These are phyloP conservation scores for Sinelater perroti DNA, from an alignment of 2,888 invertebrate genomes.

Conservation along the genomic window DNA sequence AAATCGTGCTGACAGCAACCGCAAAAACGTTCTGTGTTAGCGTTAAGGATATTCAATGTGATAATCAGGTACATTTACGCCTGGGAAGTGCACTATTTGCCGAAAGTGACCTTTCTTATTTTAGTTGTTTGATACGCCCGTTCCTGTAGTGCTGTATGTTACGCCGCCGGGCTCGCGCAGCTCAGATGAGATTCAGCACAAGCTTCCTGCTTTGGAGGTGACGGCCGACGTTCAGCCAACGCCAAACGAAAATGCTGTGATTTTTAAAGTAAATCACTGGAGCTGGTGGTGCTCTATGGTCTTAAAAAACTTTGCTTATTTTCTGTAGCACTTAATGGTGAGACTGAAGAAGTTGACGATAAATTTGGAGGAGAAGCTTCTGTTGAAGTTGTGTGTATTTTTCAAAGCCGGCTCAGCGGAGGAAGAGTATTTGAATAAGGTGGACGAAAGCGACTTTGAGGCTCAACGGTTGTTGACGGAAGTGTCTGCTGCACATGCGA, in stretches of 20 bases:
- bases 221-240: conserved; percentile 79
- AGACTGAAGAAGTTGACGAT: conserved; percentile 84
- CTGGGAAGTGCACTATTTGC: not conserved
- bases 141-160: conserved; percentile 85
- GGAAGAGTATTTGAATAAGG: conserved; percentile 63
- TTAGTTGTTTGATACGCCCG: conserved; percentile 85
- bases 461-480: conserved; percentile 81
- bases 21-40: conserved; percentile 73
- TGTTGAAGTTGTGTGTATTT: conserved; percentile 76
- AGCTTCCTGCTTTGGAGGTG: conserved; percentile 81
- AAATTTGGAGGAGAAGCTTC: conserved; percentile 85
- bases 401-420: conserved; percentile 66
- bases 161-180: conserved; percentile 62
- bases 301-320: too few species aligned
- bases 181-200: conserved; percentile 61
- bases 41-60: conserved; percentile 84
- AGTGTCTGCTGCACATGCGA: conserved; percentile 81
- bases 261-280: conserved; percentile 71
- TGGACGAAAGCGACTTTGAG: conserved; percentile 82
- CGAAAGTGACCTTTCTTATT: conserved; percentile 22
- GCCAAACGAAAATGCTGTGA: conserved; percentile 77
- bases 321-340: conserved; percentile 77
- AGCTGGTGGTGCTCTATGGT: too few species aligned
- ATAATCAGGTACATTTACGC: conserved; percentile 80
- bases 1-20: conserved; percentile 65